Conservation (phyloP, 2,113 vertebrate species). For the Mugil cephalus region DNA sequence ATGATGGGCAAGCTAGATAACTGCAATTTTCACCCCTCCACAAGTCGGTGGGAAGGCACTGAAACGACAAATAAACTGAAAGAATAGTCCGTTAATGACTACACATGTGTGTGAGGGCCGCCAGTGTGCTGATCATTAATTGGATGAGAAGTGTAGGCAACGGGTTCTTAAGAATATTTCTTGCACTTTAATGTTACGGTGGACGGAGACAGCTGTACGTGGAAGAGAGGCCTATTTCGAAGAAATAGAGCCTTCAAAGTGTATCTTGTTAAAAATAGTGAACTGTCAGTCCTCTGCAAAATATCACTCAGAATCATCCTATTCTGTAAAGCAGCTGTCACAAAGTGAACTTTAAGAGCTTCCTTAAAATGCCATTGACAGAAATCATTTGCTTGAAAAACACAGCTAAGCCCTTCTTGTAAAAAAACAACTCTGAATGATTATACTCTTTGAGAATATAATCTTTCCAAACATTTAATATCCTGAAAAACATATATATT, state of each 20-base stretch:
- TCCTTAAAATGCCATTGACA: conserved; percentile 8
- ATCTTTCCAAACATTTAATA: conserved; percentile 19
- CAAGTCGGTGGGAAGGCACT: conserved; percentile 5
- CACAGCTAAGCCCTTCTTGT: not conserved
- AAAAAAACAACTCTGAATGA: not conserved
- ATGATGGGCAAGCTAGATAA: conserved; percentile 55
- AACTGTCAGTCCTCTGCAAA: conserved; percentile 16
- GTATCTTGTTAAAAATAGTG: conserved; percentile 29
- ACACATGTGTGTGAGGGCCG: conserved; percentile 31
- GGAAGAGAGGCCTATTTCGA: not conserved
- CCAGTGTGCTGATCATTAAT: conserved; percentile 41
- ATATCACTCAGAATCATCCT: conserved; percentile 7
- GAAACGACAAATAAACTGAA: conserved; percentile 49
- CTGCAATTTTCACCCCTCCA: conserved; percentile 47
- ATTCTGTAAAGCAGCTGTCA: conserved; percentile 32
- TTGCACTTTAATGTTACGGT: not conserved
- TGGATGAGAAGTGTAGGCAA: conserved; percentile 33
- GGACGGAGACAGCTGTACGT: not conserved
- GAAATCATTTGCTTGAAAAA: conserved; percentile 23
- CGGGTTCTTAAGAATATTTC: conserved; percentile 17
- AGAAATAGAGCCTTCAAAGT: conserved; percentile 10
- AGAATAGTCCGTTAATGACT: conserved; percentile 39
- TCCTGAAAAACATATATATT: not conserved
- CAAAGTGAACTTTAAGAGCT: conserved; percentile 11
- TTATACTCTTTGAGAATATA: conserved; percentile 11